A percentile compares a stretch with the other conserved stretches of the same genome.
Evolutionary conservation across 2,113 vertebrate genomes (phyloP).

Genomic region (Pampusana beccarii): DNA sequence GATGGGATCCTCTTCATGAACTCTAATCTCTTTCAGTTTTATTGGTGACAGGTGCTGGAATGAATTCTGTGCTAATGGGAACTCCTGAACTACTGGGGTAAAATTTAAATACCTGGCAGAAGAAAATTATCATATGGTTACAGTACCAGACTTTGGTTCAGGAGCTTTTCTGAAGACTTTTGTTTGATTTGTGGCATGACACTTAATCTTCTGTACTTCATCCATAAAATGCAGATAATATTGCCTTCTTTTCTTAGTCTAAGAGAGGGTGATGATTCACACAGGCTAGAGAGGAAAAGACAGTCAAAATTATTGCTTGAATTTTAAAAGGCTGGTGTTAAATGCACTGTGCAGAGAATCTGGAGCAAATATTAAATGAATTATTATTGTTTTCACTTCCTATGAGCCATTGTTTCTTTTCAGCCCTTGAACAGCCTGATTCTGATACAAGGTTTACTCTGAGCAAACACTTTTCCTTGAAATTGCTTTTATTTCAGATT

Average conservation of each 20-base stretch:
- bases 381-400: conserved; percentile 40
- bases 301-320: conserved; percentile 18
- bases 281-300: background rate
- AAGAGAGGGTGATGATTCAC: conserved; percentile 29
- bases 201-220: conserved; percentile 19
- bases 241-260: background rate
- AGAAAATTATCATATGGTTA: background rate
- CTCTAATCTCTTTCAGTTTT: background rate
- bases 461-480: background rate
- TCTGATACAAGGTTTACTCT: conserved; percentile 1
- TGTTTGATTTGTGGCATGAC: conserved; percentile 20
- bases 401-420: background rate
- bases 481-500: background rate
- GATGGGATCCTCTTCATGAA: background rate
- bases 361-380: conserved; percentile 15
- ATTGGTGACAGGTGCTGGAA: background rate
- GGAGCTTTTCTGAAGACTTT: background rate
- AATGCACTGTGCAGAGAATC: background rate
- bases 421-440: background rate
- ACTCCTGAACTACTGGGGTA: background rate
- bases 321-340: conserved; percentile 36
- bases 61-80: conserved; percentile 35
- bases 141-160: background rate
- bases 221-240: background rate
- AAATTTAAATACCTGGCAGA: conserved; percentile 33